phyloP scores from a whole-genome alignment of 1,140 invertebrate species.

The Vollenhovia emeryi region DNA sequence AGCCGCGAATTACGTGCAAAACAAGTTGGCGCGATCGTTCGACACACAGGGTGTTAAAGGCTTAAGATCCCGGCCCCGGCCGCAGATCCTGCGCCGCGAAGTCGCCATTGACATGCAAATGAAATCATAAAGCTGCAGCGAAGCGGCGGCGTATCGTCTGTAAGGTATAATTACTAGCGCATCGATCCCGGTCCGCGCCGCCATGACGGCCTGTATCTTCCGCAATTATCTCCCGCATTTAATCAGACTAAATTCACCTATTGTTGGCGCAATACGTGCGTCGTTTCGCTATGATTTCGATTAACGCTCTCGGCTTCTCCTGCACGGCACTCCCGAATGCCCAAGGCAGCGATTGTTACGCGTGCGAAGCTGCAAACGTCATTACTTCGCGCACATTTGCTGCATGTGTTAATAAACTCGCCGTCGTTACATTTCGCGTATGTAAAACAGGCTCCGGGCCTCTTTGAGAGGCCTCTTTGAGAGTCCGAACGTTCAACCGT shows the following conservation, averaged over 20 bases:
- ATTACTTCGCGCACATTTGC: constrained; percentile 33
- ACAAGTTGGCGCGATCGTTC: constrained; percentile 9
- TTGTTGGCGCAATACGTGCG: constrained; percentile 61
- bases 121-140: constrained; percentile 58
- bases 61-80: constrained; percentile 7
- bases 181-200: constrained; percentile 47
- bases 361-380: constrained; percentile 44
- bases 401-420: constrained; percentile 19
- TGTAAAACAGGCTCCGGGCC: too few relatives aligned
- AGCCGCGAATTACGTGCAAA: constrained; percentile 22
- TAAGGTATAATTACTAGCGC: constrained; percentile 61
- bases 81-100: background rate
- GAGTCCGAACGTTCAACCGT: too few relatives aligned
- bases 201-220: constrained; percentile 49
- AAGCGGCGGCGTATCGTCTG: constrained; percentile 55
- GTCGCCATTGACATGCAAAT: constrained; percentile 57
- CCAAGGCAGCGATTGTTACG: constrained; percentile 44
- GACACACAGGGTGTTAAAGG: constrained; percentile 32
- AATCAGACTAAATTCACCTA: constrained; percentile 64
- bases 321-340: background rate
- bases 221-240: constrained; percentile 62
- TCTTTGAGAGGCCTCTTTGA: too few relatives aligned
- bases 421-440: background rate
- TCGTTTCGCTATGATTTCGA: constrained; percentile 60
- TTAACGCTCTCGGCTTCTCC: constrained; percentile 43